These are phyloP conservation scores for Eudasyphora cyanicolor DNA, from an alignment of 2,888 invertebrate species.

Conservation along the genomic window DNA sequence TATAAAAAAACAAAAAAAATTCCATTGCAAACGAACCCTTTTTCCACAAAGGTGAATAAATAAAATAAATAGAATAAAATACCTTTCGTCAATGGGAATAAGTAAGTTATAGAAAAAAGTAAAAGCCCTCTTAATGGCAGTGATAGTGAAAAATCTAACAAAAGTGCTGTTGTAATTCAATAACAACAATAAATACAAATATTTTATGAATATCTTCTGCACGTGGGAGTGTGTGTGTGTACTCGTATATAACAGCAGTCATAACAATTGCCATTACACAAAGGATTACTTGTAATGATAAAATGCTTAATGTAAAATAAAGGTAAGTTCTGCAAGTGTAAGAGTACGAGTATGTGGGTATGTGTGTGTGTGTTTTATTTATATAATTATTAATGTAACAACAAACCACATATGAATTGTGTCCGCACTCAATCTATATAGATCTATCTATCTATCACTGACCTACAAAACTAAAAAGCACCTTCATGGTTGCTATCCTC, in stretches of 20 bases:
- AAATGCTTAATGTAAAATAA: background rate
- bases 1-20: background rate
- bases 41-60: no score
- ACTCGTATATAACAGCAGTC: background rate
- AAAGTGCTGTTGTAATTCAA: constrained; percentile 19
- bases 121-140: no score
- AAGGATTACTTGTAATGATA: background rate
- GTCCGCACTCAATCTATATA: no score
- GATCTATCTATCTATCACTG: constrained; percentile 36
- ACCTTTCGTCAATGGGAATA: no score
- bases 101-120: background rate
- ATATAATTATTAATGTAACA: constrained; percentile 11
- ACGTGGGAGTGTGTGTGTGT: background rate
- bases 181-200: constrained; percentile 1
- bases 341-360: constrained; percentile 2
- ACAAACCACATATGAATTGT: no score
- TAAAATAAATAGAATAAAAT: background rate
- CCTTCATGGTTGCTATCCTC: background rate
- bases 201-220: no score
- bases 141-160: background rate
- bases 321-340: background rate
- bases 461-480: constrained; percentile 51
- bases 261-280: background rate
- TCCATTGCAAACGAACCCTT: background rate
- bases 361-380: background rate